These are phyloP conservation scores for Borostomias antarcticus DNA, from an alignment of 2,797 vertebrate species.

Conservation along the genomic window DNA sequence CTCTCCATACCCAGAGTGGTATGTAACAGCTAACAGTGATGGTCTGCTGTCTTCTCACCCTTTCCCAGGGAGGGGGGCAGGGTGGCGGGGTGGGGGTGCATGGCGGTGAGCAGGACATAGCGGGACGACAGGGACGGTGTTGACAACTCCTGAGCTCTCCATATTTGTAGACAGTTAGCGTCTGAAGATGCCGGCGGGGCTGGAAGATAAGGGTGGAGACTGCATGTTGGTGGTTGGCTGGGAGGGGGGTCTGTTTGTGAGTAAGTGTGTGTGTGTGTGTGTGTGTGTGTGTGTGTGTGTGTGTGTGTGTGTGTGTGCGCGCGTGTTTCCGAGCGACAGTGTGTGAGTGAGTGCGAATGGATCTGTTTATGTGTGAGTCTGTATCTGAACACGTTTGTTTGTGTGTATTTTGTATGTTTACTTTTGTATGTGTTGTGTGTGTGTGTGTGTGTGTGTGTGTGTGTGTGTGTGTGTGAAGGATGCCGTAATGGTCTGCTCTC, in stretches of 20 bases:
- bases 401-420: slow-evolving; percentile 26
- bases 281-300: slow-evolving; percentile 9
- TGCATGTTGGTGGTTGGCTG: slow-evolving; percentile 13
- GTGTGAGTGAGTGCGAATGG: slow-evolving; percentile 24
- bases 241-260: slow-evolving; percentile 12
- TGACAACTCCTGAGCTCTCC: slow-evolving; percentile 63
- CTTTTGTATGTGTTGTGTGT: slow-evolving; percentile 25
- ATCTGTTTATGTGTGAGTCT: slow-evolving; percentile 25
- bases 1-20: slow-evolving; percentile 52
- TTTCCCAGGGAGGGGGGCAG: slow-evolving; percentile 67
- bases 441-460: slow-evolving; percentile 25
- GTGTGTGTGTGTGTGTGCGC: not conserved
- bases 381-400: slow-evolving; percentile 27
- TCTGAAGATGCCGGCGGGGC: slow-evolving; percentile 64
- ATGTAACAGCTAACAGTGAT: slow-evolving; percentile 60
- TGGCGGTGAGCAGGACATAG: slow-evolving; percentile 24
- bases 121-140: slow-evolving; percentile 52
- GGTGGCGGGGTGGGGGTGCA: slow-evolving; percentile 11
- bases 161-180: slow-evolving; percentile 70
- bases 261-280: slow-evolving; percentile 8
- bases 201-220: slow-evolving; percentile 57
- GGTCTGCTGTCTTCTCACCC: slow-evolving; percentile 57
- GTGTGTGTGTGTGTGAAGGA: slow-evolving; percentile 25
- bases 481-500: slow-evolving; percentile 26
- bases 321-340: slow-evolving; percentile 13